A percentile compares a stretch with the other conserved stretches of the same genome.
Evolutionary conservation across 2,797 vertebrate genomes (phyloP).

Genomic region (Tiaroga cobitis): DNA sequence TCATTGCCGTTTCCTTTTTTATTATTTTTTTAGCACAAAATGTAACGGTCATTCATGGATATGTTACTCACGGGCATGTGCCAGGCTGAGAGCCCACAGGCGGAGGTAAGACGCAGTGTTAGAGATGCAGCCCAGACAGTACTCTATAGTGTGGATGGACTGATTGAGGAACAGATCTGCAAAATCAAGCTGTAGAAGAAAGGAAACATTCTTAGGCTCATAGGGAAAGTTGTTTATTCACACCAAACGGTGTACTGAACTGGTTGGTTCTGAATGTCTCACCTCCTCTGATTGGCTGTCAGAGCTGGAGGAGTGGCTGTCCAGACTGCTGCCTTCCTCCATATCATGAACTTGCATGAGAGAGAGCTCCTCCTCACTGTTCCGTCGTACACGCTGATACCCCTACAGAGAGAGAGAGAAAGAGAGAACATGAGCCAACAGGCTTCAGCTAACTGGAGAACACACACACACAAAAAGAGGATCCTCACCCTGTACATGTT

Average conservation of each 20-base stretch:
- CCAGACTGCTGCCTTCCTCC: slow-evolving; percentile 84
- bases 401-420: slow-evolving; percentile 70
- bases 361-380: slow-evolving; percentile 92
- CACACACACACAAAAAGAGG: background rate
- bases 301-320: slow-evolving; percentile 76
- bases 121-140: slow-evolving; percentile 94
- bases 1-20: background rate
- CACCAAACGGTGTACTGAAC: slow-evolving; percentile 28
- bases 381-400: slow-evolving; percentile 88
- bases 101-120: slow-evolving; percentile 97
- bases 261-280: slow-evolving; percentile 26
- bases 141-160: slow-evolving; percentile 94
- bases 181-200: slow-evolving; percentile 82
- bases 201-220: slow-evolving; percentile 9
- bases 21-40: background rate
- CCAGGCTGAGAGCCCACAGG: slow-evolving; percentile 96
- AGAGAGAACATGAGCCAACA: background rate
- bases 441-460: background rate
- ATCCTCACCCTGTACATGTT: slow-evolving; percentile 85
- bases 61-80: slow-evolving; percentile 91
- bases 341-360: slow-evolving; percentile 85
- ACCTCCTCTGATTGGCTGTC: slow-evolving; percentile 85
- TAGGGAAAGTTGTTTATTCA: background rate
- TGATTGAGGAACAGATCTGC: slow-evolving; percentile 90
- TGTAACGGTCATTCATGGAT: background rate